Evolutionary conservation across 2,113 vertebrate genomes (phyloP).

Genomic region (Rhea pennata): DNA sequence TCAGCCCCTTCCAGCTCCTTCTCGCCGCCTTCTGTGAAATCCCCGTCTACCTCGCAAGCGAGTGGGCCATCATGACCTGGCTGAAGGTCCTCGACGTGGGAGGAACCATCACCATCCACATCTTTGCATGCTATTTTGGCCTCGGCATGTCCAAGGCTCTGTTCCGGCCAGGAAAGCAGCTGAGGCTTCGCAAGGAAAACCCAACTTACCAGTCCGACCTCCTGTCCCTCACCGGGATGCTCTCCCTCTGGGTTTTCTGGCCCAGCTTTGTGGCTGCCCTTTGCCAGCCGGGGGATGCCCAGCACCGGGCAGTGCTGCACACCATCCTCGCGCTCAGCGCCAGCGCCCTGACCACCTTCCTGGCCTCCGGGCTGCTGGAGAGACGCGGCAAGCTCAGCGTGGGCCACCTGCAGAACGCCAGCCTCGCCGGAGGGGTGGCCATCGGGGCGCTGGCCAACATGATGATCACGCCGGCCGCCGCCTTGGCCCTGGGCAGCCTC

Average conservation of each 20-base stretch:
- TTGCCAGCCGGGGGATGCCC: slow-evolving; percentile 74
- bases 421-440: slow-evolving; percentile 84
- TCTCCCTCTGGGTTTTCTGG: slow-evolving; percentile 91
- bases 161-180: slow-evolving; percentile 62
- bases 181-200: slow-evolving; percentile 70
- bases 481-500: slow-evolving; percentile 80
- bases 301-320: slow-evolving; percentile 81
- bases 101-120: slow-evolving; percentile 84
- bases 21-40: slow-evolving; percentile 83
- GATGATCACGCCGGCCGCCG: slow-evolving; percentile 76
- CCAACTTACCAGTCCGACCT: slow-evolving; percentile 80
- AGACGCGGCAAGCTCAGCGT: slow-evolving; percentile 79
- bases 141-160: slow-evolving; percentile 81
- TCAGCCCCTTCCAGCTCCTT: slow-evolving; percentile 84
- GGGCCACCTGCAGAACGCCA: slow-evolving; percentile 84
- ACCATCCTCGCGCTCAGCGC: slow-evolving; percentile 81
- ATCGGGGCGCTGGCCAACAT: slow-evolving; percentile 81
- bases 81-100: slow-evolving; percentile 83
- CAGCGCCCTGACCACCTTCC: slow-evolving; percentile 74
- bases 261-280: slow-evolving; percentile 82
- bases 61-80: slow-evolving; percentile 77
- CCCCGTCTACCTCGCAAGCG: slow-evolving; percentile 76
- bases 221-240: slow-evolving; percentile 78
- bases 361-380: slow-evolving; percentile 77
- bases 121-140: slow-evolving; percentile 89